These are phyloP conservation scores for Mormoops blainvillei DNA, from an alignment of 2,113 vertebrate genomes.

Conservation along the genomic window DNA sequence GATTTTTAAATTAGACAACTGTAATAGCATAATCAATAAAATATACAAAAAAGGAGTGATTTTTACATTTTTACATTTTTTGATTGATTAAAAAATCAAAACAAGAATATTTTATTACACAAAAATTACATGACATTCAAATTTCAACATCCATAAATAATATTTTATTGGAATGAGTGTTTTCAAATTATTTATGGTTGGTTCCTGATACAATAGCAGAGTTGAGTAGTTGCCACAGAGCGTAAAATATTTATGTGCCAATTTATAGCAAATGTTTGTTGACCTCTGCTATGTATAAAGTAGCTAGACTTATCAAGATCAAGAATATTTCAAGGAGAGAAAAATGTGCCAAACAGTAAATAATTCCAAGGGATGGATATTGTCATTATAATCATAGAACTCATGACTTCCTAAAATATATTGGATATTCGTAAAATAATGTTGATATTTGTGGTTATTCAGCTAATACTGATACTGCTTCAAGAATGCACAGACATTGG, in stretches of 20 bases:
- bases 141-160: not conserved
- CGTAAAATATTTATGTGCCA: not conserved
- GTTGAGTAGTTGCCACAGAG: not conserved
- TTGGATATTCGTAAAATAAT: not conserved
- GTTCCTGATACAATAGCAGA: not conserved
- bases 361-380: not conserved
- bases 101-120: not conserved
- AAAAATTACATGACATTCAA: not conserved
- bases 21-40: no score
- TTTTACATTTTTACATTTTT: not conserved
- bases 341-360: not conserved
- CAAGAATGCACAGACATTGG: not conserved
- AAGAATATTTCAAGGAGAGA: not conserved
- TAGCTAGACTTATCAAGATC: not conserved
- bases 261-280: not conserved
- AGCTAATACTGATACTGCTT: not conserved
- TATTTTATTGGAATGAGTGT: not conserved
- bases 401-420: not conserved
- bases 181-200: not conserved
- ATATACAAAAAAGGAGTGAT: no score
- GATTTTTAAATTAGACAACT: not conserved
- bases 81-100: not conserved
- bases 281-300: not conserved
- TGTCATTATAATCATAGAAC: not conserved
- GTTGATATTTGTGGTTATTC: not conserved